Evolutionary conservation across 1,140 invertebrate genomes (phyloP), one percentile per base, ranked within the genome.

Genomic region (Megathymus violae): DNA sequence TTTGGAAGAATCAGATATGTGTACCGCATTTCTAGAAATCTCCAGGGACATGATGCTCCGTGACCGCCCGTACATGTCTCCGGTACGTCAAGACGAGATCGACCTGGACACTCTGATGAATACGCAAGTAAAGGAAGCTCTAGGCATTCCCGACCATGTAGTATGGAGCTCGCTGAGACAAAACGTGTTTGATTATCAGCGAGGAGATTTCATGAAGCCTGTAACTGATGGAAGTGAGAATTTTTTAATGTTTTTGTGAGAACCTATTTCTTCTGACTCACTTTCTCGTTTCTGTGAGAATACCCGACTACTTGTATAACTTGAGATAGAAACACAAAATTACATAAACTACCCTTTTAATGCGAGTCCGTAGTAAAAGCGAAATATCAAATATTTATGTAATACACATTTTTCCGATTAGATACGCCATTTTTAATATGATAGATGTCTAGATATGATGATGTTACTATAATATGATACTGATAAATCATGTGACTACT

Each of bases 141-240:
- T 97, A 74, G 74, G 85, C 82, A 92, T 96, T 46, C 93, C 94
- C n/a, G 80, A 89, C 0, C 86, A 93, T 41, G 93, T 94, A 0
- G 82, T 69, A 4, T 97, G 95, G 94, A 94, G 93, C 34, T 78
- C 71, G 4, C 94, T 95, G 72, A 92, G 93, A 4, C 64, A 66
- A 3, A 16, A 59, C 0, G 96, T 97, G 0, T 97, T 97, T 81
- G 59, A 75, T 27, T 83, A 77, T 9, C 92, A 96, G 17, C 65
- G 56, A 11, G 93, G 65, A 13, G 97, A 97, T 78, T 97, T 97
- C 72, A 97, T 98, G 96, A 96, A 96, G 78, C 95, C 96, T 9
- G 96, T 96, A 16, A 93, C 94, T 7, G 76, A 94, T 41, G 92
- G 94, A 74, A 93, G 94, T 95, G 79, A 82, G 88, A 78, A 44